Evolutionary conservation across 1,140 invertebrate species (phyloP), one percentile per base, ranked within the genome.

Genomic region (Babylonia areolata): DNA sequence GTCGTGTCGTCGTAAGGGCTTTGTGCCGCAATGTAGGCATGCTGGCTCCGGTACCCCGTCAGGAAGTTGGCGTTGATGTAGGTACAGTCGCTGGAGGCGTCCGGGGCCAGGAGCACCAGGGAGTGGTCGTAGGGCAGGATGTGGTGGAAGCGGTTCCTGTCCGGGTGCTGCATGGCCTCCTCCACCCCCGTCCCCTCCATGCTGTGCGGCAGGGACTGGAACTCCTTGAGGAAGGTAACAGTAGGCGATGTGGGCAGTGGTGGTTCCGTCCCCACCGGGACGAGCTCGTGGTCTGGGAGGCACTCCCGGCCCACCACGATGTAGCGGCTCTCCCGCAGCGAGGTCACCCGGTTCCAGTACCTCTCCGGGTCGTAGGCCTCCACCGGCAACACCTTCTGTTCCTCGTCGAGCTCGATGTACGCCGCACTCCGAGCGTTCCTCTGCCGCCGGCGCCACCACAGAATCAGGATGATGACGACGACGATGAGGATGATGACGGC

Each of bases 61-160:
- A 94, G 89, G 87, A 91, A 93, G 86, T 91, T 99, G n/a, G 99
- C 98, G 95, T 99, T 99, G 87, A 99, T 99, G 92, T 99, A 99
- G 93, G 99, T 98, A 87, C 94, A 93, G 91, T 93, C 94, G 1
- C 87, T 89, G 58, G 89, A 88, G 15, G 69, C 81, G 79, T 91
- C 90, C 2, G 85, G 87, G 12, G 87, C 54, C 31, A 93, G 85
- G 15, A 90, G 81, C 0, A 94, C 93, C 17, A 92, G 73, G n/a
- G 89, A 93, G 69, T 94, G 93, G 82, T 94, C 94, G 85, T 93
- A 94, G 0, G 94, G 90, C 39, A 94, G 86, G 1, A 94, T 83
- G 73, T 94, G 92, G 31, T 89, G 88, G 77, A 94, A 94, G n/a
- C 93, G 87, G 87, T 94, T 94, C 42, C 91, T 89, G 64, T 87